These are phyloP conservation scores for Drosophila kanapiae DNA, from an alignment of 1,140 invertebrate genomes.

Conservation along the genomic window DNA sequence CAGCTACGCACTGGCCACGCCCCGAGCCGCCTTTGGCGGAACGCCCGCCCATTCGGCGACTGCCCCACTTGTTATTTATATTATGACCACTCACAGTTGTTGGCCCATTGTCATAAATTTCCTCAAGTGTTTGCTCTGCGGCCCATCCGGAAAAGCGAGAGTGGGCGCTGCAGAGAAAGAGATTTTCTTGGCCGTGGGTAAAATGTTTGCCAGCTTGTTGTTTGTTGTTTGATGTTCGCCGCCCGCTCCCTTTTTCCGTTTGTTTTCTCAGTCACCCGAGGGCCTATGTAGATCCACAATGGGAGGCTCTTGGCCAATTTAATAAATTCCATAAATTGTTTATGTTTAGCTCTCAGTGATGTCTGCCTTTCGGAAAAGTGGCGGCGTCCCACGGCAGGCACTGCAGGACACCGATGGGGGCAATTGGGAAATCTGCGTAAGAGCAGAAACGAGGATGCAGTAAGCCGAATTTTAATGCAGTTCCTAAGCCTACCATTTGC, in stretches of 20 bases:
- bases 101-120: conserved; percentile 83
- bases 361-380: conserved; percentile 2
- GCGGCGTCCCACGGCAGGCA: not conserved
- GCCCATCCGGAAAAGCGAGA: conserved; percentile 36
- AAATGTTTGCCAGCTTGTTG: conserved; percentile 45
- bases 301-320: conserved; percentile 69
- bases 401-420: not conserved
- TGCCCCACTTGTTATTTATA: conserved; percentile 80
- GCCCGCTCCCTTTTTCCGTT: conserved; percentile 3
- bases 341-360: conserved; percentile 43
- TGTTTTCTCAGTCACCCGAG: conserved; percentile 27
- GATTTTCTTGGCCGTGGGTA: conserved; percentile 52
- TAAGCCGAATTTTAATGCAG: not conserved
- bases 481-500: conserved; percentile 26
- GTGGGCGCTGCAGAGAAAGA: conserved; percentile 30
- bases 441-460: not conserved
- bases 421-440: conserved; percentile 12
- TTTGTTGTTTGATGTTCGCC: conserved; percentile 17
- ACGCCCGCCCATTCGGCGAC: conserved; percentile 45
- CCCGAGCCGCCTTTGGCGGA: conserved; percentile 5
- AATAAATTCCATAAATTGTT: conserved; percentile 80
- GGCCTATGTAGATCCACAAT: conserved; percentile 37
- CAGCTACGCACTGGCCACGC: conserved; percentile 57
- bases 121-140: conserved; percentile 73
- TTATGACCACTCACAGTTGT: conserved; percentile 81